phyloP scores from a whole-genome alignment of 2,797 vertebrate species.

The Poeciliopsis turneri region DNA sequence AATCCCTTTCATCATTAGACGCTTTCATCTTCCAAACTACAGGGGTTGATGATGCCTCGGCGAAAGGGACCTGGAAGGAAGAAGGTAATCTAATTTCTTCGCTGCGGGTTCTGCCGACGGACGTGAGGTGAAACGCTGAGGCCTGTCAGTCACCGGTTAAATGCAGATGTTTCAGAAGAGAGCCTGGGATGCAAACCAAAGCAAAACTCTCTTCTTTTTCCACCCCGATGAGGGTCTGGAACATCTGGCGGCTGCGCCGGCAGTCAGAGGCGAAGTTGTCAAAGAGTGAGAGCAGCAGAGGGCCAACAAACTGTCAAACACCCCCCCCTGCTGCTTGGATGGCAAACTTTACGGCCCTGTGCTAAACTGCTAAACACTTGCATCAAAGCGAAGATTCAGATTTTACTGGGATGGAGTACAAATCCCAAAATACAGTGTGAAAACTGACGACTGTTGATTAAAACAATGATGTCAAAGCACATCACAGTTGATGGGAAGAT shows the following conservation, averaged over 20 bases:
- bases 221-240: background rate
- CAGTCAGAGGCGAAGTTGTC: conserved; percentile 2
- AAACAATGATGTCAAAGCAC: background rate
- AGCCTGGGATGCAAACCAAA: background rate
- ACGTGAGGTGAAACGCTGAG: conserved; percentile 3
- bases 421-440: background rate
- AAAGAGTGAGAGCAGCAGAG: conserved; percentile 1
- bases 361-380: background rate
- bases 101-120: conserved; percentile 28
- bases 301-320: conserved; percentile 32
- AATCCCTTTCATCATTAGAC: conserved; percentile 61
- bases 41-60: conserved; percentile 47
- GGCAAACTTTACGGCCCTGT: conserved; percentile 11
- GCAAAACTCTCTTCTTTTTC: background rate
- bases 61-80: conserved; percentile 22
- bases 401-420: background rate
- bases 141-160: conserved; percentile 14
- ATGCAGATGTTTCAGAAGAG: background rate
- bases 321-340: conserved; percentile 38
- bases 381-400: conserved; percentile 2
- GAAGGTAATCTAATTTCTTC: conserved; percentile 15
- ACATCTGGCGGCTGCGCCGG: conserved; percentile 3
- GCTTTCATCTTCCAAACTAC: conserved; percentile 70
- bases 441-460: background rate
- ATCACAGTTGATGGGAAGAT: background rate